These are phyloP conservation scores for Diarsia mendica DNA, from an alignment of 2,888 invertebrate species.

Conservation along the genomic window DNA sequence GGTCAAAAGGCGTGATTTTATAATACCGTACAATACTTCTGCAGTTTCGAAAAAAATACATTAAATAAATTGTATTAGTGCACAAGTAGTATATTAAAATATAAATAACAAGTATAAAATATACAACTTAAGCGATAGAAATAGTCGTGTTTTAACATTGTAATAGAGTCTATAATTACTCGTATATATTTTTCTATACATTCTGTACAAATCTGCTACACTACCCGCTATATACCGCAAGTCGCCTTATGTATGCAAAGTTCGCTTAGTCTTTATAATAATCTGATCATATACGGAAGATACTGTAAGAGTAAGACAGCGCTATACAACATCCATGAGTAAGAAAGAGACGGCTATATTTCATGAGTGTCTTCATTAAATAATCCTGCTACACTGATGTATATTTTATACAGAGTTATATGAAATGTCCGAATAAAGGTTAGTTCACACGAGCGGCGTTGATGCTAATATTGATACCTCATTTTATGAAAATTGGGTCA, in stretches of 20 bases:
- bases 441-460: slow-evolving; percentile 13
- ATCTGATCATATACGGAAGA: slow-evolving; percentile 4
- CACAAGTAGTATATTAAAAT: not conserved
- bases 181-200: slow-evolving; percentile 30
- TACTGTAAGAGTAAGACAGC: not conserved
- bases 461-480: not conserved
- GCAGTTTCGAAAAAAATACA: not conserved
- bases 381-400: slow-evolving; percentile 3
- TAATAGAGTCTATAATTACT: not conserved
- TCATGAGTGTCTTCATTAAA: not conserved
- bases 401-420: slow-evolving; percentile 31
- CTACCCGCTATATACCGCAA: slow-evolving; percentile 15
- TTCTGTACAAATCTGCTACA: slow-evolving; percentile 3
- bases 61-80: not conserved
- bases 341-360: not conserved
- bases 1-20: too few relatives aligned
- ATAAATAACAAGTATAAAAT: too few relatives aligned
- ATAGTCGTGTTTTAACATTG: not conserved
- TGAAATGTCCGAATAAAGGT: slow-evolving; percentile 3
- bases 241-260: slow-evolving; percentile 37
- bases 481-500: not conserved
- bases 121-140: slow-evolving; percentile 5
- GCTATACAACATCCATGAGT: not conserved
- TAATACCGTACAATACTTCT: too few relatives aligned
- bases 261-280: not conserved